phyloP scores from a whole-genome alignment of 2,888 invertebrate genomes.

The Trimorus sp. region DNA sequence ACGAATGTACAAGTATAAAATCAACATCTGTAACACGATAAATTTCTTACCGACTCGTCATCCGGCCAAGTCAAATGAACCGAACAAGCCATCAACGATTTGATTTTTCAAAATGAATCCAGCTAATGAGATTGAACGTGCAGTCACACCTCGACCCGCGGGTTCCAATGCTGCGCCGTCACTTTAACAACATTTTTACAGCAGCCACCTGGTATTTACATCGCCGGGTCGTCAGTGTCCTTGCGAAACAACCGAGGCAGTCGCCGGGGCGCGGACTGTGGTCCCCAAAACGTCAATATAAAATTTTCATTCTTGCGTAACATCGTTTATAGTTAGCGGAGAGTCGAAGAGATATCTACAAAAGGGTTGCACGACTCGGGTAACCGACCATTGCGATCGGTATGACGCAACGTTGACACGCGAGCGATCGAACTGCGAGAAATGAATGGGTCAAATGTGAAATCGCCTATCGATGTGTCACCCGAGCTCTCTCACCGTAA shows the following conservation, averaged over 20 bases:
- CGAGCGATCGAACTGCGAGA: conserved; percentile 66
- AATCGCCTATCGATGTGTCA: conserved; percentile 55
- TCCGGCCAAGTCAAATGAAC: no score
- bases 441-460: conserved; percentile 60
- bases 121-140: no score
- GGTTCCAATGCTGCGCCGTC: no score
- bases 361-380: conserved; percentile 67
- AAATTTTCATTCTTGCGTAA: conserved; percentile 63
- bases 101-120: conserved; percentile 7
- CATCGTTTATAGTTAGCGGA: conserved; percentile 56
- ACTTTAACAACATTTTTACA: no score
- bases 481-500: conserved; percentile 68
- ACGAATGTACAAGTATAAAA: conserved; percentile 49
- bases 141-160: no score
- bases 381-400: conserved; percentile 59
- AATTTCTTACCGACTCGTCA: neutral
- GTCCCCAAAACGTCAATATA: conserved; percentile 59
- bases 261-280: no score
- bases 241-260: no score
- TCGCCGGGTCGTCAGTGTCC: no score
- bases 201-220: no score
- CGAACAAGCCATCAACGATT: neutral
- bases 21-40: conserved; percentile 6
- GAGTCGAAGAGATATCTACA: conserved; percentile 71
- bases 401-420: conserved; percentile 49